phyloP scores from a whole-genome alignment of 2,113 vertebrate species.

The Astur gentilis region DNA sequence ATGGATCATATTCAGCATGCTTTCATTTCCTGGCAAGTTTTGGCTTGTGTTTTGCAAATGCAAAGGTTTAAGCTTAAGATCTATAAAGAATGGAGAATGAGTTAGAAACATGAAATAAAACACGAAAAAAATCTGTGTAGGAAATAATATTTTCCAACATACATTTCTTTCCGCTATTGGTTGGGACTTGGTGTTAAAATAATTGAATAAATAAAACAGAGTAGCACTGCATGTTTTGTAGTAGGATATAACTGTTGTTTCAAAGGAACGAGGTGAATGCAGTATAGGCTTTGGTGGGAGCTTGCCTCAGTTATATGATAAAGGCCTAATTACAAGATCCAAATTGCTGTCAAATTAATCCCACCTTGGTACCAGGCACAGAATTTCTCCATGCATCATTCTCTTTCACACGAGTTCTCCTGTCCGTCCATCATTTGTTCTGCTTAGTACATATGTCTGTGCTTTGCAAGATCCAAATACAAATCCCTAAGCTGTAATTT shows the following conservation, averaged over 20 bases:
- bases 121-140: not conserved
- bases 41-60: not conserved
- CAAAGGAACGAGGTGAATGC: not conserved
- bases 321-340: not conserved
- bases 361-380: not conserved
- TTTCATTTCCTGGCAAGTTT: conserved; percentile 4
- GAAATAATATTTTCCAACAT: not conserved
- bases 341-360: not conserved
- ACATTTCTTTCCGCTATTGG: not conserved
- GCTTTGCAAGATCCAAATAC: not conserved
- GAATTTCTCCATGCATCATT: not conserved
- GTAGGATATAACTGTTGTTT: not conserved
- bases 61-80: not conserved
- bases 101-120: not conserved
- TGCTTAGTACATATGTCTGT: not conserved
- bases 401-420: not conserved
- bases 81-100: not conserved
- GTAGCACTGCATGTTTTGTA: not conserved
- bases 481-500: not conserved
- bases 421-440: not conserved
- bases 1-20: not conserved
- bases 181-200: not conserved
- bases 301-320: not conserved
- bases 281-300: not conserved
- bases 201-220: not conserved